A percentile compares a stretch with the other conserved stretches of the same genome.
phyloP scores from a whole-genome alignment of 2,113 vertebrate genomes.

The Pyxicephalus adspersus region DNA sequence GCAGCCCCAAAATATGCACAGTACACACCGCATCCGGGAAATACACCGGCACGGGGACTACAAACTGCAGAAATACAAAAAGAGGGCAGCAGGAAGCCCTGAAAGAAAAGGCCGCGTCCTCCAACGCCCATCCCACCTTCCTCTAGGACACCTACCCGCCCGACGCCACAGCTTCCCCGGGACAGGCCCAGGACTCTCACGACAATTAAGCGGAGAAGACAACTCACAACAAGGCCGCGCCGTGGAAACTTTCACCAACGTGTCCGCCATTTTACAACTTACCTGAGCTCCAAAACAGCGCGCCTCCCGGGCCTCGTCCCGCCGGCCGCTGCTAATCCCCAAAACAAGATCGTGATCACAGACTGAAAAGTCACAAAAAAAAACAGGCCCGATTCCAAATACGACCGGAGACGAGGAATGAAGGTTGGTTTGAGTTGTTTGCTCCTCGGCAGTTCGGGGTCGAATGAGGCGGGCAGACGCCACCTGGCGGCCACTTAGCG shows the following conservation, averaged over 20 bases:
- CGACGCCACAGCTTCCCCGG: slow-evolving; percentile 57
- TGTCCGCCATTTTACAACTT: slow-evolving; percentile 57
- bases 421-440: slow-evolving; percentile 83
- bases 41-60: neutral
- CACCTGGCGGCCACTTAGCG: slow-evolving; percentile 75
- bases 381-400: neutral
- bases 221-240: slow-evolving; percentile 35
- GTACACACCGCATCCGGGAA: neutral
- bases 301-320: slow-evolving; percentile 51
- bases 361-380: neutral
- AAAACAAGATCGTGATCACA: neutral
- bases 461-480: slow-evolving; percentile 83
- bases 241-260: slow-evolving; percentile 47
- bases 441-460: slow-evolving; percentile 88
- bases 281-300: slow-evolving; percentile 48
- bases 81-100: neutral
- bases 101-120: slow-evolving; percentile 35
- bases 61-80: neutral
- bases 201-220: neutral
- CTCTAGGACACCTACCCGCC: slow-evolving; percentile 6
- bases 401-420: slow-evolving; percentile 62
- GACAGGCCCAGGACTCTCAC: slow-evolving; percentile 73
- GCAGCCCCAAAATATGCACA: too few relatives aligned
- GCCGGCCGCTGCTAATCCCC: slow-evolving; percentile 27
- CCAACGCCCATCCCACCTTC: slow-evolving; percentile 20